A percentile compares a stretch with the other conserved stretches of the same genome.
Evolutionary conservation across 2,888 invertebrate species (phyloP).

Genomic region (Subacronicta megacephala): DNA sequence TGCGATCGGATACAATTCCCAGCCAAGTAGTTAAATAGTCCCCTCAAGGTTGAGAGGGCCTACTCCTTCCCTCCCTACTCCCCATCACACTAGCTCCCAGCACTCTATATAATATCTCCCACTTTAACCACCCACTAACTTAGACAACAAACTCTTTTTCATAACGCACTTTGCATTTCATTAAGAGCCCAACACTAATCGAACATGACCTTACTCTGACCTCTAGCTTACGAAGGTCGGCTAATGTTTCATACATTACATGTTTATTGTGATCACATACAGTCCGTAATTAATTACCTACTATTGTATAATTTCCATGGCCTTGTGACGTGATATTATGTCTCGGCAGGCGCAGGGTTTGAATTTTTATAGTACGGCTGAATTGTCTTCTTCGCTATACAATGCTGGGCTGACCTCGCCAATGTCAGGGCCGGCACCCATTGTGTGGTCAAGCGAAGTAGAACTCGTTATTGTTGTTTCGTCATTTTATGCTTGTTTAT

Average conservation of each 20-base stretch:
- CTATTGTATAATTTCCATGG: conserved; percentile 56
- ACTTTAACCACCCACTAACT: not conserved
- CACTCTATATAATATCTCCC: conserved; percentile 3
- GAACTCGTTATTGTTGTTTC: conserved; percentile 63
- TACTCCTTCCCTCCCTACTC: conserved; percentile 13
- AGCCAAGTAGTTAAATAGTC: conserved; percentile 35
- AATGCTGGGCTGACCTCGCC: conserved; percentile 72
- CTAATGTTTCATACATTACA: conserved; percentile 42
- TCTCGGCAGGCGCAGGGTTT: conserved; percentile 49
- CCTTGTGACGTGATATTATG: conserved; percentile 68
- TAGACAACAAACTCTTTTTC: conserved; percentile 33
- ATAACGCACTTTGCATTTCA: conserved; percentile 51
- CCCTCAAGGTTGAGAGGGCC: conserved; percentile 40
- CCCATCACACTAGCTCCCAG: conserved; percentile 6
- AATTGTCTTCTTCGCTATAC: conserved; percentile 67
- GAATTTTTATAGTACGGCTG: conserved; percentile 51
- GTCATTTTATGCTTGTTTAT: conserved; percentile 57
- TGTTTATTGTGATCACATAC: conserved; percentile 47
- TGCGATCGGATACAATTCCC: conserved; percentile 42
- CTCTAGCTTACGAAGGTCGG: conserved; percentile 69
- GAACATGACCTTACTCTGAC: conserved; percentile 72
- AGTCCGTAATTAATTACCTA: conserved; percentile 51
- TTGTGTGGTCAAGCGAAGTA: conserved; percentile 68
- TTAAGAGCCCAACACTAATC: conserved; percentile 51
- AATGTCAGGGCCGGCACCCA: conserved; percentile 75